Base-by-base conservation (phyloP, 2,888 invertebrate species). In the Drosophila subsilvestris region DNA sequence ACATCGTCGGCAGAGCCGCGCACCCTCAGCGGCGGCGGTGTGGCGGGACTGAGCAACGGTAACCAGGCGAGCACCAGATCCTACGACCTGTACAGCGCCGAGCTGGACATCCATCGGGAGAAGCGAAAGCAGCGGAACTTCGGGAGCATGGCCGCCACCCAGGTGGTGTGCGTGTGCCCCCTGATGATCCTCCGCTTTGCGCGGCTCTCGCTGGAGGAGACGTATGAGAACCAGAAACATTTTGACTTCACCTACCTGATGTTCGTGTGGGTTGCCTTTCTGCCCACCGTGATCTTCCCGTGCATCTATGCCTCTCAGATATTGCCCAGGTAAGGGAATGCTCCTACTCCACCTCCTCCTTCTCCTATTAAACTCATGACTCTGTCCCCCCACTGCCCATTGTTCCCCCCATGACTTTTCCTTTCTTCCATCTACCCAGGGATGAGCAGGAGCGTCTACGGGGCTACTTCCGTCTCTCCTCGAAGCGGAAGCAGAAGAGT, bases 251-350 rank as follows among this genome's bases (percentile, higher is more conserved):
- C 94, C 2, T 96, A 94, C 89, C 93, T 94, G 51, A 93, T 94
- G 88, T 94, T 95, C 80, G 94, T 95, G 7, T 95, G 95, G 95
- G 91, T 95, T 60, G 95, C 94, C 1, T 96, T 95, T 80, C 84
- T 95, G 63, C 95, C 95, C 8, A 94, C 94, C 0, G 94, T 95
- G 63, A 93, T 94, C 22, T 95, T 95, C 22, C 96, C 96, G 0
- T 91, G 94, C 37, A 91, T 95, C 54, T 95, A 94, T 82, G 93
- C 93, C 9, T 93, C 93, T 0, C 95, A 95, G 94, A 93, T 94
- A 74, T 93, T 95, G 90, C 94, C 93, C 86, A 93, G 94, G 94
- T 95, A 89, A 92, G 92, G 4, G 12, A 5, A 32, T 5, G 10
- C 0, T 20, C 22, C 22, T 1, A 32, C n/a, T 88, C 12, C 9